Evolutionary conservation across 2,113 vertebrate species (phyloP), one percentile per base, ranked within the genome.

Genomic region (Emydocephalus ijimae): DNA sequence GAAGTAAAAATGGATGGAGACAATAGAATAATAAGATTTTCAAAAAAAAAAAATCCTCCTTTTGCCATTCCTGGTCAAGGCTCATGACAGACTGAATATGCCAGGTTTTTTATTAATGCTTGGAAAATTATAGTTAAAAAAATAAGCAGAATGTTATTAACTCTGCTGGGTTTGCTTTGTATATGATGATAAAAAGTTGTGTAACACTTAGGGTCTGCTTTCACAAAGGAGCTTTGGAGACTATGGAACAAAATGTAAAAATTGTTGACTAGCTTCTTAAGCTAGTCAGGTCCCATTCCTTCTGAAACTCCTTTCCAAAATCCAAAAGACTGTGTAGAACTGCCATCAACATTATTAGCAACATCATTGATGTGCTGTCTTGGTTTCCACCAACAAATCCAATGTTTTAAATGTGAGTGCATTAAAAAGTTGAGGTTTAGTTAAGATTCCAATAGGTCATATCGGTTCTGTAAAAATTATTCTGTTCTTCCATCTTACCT

Each of bases 71-170:
- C 91, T 85, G 93, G 34, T 93, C 91, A 93, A 95, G 61, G 95
- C 88, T 96, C 93, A 90, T 54, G 1, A 0, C 61, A 90, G 85
- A 93, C 93, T 81, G 93, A 91, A 54, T 87, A 24, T 81, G 92
- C 14, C 91, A 94, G 21, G 89, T 95, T 95, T 90, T 95, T 64
- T 88, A 56, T 56, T 50, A 87, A 43, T 8, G 91, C 29, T 90
- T 89, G 93, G 95, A 93, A 94, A 97, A 95, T 11, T 15, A 26
- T 93, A 92, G 95, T 95, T 94, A 91, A 90, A 74, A 93, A 69
- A 96, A 96, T 95, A 96, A 95, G 94, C 54, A 91, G 56, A 24
- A 93, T 56, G 93, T 92, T 92, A 96, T 94, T 95, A 93, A 94
- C 93, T 95, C 93, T 90, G 95, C 64, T 93, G 95, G 54, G 48